Base-by-base conservation (phyloP, 2,888 invertebrate genomes). In the Endotricha flammealis region DNA sequence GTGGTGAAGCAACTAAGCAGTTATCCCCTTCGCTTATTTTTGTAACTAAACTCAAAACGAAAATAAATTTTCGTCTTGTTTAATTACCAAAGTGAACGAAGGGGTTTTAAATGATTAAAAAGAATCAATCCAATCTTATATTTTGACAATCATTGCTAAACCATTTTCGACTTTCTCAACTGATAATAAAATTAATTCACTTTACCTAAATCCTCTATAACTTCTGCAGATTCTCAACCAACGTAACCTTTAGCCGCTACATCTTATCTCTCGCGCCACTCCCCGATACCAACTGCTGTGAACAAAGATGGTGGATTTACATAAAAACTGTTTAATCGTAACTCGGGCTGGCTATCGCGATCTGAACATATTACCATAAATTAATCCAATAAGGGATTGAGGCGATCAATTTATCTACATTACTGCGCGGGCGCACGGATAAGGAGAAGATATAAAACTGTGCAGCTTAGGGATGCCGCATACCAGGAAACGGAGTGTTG, bases 291-390 rank as follows among this genome's bases (percentile, higher is more conserved):
- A 44, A 73, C 69, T 61, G 69, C 71, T 65, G 69, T 61, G 67
- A 68, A 72, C 74, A 74, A 79, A 78, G 73, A 79, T 76, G 74
- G 78, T 70, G 72, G 71, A 70, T 69, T 73, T 65, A 77, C 80
- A 81, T 82, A 80, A 82, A 82, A 78, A 81, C 71, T 68, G 71
- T 78, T 78, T 75, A 80, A 77, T 79, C 79, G 80, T 78, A 79
- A 80, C 73, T 76, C 71, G 59, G 63, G 55, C 42, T 44, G 61
- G 61, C 60, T 75, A 79, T 79, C 76, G 75, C 74, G 68, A 70
- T 77, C 74, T 59, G 64, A 68, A 64, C 73, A 65, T 74, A 81
- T 72, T 75, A 75, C 68, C 78, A 70, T 78, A 77, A 75, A 78
- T 76, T 76, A 71, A 73, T 72, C 73, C 70, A 72, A 69, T 72